phyloP scores from a whole-genome alignment of 2,113 vertebrate genomes.

The Myotis davidii region DNA sequence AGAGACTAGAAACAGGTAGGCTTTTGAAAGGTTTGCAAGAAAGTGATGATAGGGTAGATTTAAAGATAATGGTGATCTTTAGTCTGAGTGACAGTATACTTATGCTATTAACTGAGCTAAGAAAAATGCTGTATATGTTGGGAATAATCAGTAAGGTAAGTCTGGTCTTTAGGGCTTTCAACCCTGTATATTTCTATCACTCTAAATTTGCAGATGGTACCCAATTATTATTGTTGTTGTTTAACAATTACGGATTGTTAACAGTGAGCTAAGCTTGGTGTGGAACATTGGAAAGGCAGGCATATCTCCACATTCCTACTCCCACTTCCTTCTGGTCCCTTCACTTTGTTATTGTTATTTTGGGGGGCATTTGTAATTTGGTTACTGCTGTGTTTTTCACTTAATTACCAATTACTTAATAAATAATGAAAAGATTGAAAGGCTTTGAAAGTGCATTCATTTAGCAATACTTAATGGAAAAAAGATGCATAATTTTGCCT shows the following conservation, averaged over 20 bases:
- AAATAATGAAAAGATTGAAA: background rate
- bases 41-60: background rate
- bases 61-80: background rate
- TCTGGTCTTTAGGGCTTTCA: constrained; percentile 44
- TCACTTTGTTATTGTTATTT: constrained; percentile 44
- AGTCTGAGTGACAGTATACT: constrained; percentile 2
- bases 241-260: constrained; percentile 58
- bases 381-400: constrained; percentile 27
- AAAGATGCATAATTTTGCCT: background rate
- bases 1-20: background rate
- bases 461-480: background rate
- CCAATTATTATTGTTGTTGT: constrained; percentile 58
- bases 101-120: constrained; percentile 47
- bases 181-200: constrained; percentile 33
- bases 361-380: constrained; percentile 36
- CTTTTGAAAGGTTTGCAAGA: background rate
- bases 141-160: background rate
- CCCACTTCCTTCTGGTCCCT: constrained; percentile 65
- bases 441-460: background rate
- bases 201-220: constrained; percentile 69
- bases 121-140: background rate
- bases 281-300: background rate
- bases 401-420: constrained; percentile 31
- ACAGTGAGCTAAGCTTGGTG: constrained; percentile 16
- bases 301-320: constrained; percentile 13